A percentile compares a stretch with the other conserved stretches of the same genome.
Conservation (phyloP, 2,888 invertebrate species). For the Athalia circularis region DNA sequence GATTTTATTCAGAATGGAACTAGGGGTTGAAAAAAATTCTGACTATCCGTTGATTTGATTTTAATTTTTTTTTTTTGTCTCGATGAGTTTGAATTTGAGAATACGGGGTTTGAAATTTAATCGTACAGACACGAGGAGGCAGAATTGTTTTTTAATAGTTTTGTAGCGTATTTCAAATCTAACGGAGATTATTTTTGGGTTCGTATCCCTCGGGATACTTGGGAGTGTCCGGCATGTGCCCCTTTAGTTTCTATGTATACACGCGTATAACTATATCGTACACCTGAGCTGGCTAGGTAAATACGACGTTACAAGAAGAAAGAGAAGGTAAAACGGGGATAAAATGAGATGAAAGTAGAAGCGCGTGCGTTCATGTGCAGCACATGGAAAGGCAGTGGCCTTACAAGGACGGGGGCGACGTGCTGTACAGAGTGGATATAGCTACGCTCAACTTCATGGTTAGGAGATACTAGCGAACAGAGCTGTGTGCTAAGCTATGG, state of each 20-base stretch:
- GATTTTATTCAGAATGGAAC: too few relatives aligned
- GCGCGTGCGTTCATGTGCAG: constrained; percentile 53
- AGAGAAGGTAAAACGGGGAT: neutral
- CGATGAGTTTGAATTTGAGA: neutral
- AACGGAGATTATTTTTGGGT: neutral
- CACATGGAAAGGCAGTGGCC: constrained; percentile 70
- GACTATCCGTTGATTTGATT: too few relatives aligned
- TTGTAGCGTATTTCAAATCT: neutral
- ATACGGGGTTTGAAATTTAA: constrained; percentile 28
- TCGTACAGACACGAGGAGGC: neutral
- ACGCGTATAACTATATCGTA: neutral
- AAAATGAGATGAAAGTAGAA: constrained; percentile 50
- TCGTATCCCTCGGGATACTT: neutral
- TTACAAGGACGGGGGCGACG: constrained; percentile 69
- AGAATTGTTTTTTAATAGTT: too few relatives aligned
- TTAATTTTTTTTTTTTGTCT: too few relatives aligned
- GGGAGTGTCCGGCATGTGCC: neutral
- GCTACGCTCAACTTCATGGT: too few relatives aligned
- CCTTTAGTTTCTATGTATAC: neutral
- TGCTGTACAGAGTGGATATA: constrained; percentile 1
- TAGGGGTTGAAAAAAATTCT: too few relatives aligned
- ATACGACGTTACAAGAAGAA: constrained; percentile 11
- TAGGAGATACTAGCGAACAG: too few relatives aligned
- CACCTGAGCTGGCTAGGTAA: constrained; percentile 17
- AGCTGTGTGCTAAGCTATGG: too few relatives aligned